Evolutionary conservation across 1,140 invertebrate genomes (phyloP), one percentile per base, ranked within the genome.

Genomic region (Saccostrea cuccullata): DNA sequence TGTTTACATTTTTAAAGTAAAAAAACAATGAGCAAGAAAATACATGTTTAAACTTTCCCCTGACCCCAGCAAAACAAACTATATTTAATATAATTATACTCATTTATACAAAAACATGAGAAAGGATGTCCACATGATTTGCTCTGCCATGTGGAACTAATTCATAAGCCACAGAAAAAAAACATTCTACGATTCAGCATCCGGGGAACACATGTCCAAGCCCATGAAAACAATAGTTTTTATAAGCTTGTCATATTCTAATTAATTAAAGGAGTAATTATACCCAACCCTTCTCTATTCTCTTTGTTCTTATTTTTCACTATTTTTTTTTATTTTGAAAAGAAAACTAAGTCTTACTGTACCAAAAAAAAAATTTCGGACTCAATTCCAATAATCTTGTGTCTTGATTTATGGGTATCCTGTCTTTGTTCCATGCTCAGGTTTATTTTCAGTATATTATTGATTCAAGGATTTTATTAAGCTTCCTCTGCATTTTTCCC

Each of bases 401-500:
- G 2, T 73, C 26, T 30, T 73, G 70, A 73, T 73, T 73, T 73
- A 73, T 73, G 70, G 70, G 70, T 73, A 73, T 73, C 70, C 70
- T 73, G 70, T 15, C 70, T 73, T 73, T 73, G 70, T 73, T 73
- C 70, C 70, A 73, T 73, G 13, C 26, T 73, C 70, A 73, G 70
- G 70, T 73, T 73, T 73, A 73, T 73, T 73, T 73, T 73, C 70
- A 26, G 70, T 73, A 73, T 73, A 73, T 73, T 73, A 73, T 73
- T 73, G 70, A 73, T 73, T 73, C 70, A 73, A 73, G 70, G 70
- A 73, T 73, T 73, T 73, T 73, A 73, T 73, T 73, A 73, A 73
- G 70, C 70, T 73, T 73, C 70, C 70, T 12, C 58, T 60, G 58
- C 58, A 60, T 60, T 60, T 60, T 60, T 60, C 58, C 58, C 58